These are phyloP conservation scores for Scylla paramamosain DNA, from an alignment of 1,140 invertebrate genomes.

Conservation along the genomic window DNA sequence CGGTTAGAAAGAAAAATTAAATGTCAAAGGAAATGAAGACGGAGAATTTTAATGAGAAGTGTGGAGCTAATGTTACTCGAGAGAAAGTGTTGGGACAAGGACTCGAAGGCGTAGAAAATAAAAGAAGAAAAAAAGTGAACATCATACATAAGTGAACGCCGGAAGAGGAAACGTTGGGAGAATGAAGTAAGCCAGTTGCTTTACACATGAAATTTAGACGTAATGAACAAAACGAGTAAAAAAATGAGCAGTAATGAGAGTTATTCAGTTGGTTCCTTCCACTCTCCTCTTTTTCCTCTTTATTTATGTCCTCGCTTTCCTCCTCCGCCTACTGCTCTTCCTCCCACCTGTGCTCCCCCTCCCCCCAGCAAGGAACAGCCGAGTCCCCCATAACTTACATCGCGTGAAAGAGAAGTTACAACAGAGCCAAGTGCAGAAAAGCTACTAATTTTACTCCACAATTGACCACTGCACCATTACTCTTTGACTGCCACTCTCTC, in stretches of 20 bases:
- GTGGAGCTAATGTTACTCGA: not conserved
- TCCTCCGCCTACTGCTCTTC: not conserved
- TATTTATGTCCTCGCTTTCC: not conserved
- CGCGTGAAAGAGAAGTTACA: constrained; percentile 58
- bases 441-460: constrained; percentile 57
- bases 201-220: not conserved
- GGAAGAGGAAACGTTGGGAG: not conserved
- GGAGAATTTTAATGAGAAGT: not conserved
- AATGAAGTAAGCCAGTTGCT: not conserved
- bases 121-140: not conserved
- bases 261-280: not conserved
- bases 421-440: constrained; percentile 44
- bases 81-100: not conserved
- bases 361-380: not conserved
- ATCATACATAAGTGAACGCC: not conserved
- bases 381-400: constrained; percentile 38
- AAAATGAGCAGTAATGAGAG: not conserved
- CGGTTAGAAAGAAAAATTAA: not conserved
- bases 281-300: not conserved
- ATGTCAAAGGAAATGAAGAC: constrained; percentile 18
- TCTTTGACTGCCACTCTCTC: not conserved
- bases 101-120: too few species aligned
- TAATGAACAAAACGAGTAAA: not conserved
- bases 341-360: not conserved
- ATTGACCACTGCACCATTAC: constrained; percentile 42